Evolutionary conservation across 2,888 invertebrate species (phyloP).

Genomic region (Nomada ruficornis): DNA sequence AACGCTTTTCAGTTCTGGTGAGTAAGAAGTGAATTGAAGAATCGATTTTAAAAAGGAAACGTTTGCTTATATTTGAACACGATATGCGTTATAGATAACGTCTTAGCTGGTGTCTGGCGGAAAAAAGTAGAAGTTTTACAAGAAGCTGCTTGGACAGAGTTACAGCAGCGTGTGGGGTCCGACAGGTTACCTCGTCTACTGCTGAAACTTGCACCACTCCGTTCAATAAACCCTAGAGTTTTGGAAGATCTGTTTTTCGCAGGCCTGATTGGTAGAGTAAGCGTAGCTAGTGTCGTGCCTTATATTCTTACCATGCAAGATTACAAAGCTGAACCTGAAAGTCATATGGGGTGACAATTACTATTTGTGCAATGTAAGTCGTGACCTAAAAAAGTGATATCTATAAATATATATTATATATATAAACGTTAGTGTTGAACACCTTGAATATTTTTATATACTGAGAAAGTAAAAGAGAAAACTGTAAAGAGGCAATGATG

Average conservation of each 20-base stretch:
- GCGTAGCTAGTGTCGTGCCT: conserved; percentile 97
- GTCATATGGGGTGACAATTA: conserved; percentile 81
- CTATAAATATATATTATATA: conserved; percentile 45
- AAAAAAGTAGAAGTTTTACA: conserved; percentile 85
- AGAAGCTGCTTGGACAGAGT: conserved; percentile 85
- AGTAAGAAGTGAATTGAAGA: conserved; percentile 56
- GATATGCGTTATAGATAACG: conserved; percentile 74
- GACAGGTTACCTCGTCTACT: conserved; percentile 87
- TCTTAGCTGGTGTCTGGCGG: conserved; percentile 81
- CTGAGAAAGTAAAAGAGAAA: conserved; percentile 27
- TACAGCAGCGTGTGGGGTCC: conserved; percentile 85
- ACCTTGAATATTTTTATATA: conserved; percentile 66
- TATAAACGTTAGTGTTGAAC: conserved; percentile 52
- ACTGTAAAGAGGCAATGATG: conserved; percentile 32
- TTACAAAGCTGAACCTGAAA: conserved; percentile 82
- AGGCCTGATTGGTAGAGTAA: conserved; percentile 95
- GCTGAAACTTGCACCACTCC: conserved; percentile 89
- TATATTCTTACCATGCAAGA: conserved; percentile 90
- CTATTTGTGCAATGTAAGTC: conserved; percentile 72
- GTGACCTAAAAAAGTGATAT: conserved; percentile 71
- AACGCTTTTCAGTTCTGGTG: conserved; percentile 92
- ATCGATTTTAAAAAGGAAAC: not conserved
- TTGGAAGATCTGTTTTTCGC: conserved; percentile 97
- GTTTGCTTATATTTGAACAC: not conserved
- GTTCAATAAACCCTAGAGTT: conserved; percentile 90